Conservation (phyloP, 64 coral and sea anemone species). For the Cladopsammia gracilis region DNA sequence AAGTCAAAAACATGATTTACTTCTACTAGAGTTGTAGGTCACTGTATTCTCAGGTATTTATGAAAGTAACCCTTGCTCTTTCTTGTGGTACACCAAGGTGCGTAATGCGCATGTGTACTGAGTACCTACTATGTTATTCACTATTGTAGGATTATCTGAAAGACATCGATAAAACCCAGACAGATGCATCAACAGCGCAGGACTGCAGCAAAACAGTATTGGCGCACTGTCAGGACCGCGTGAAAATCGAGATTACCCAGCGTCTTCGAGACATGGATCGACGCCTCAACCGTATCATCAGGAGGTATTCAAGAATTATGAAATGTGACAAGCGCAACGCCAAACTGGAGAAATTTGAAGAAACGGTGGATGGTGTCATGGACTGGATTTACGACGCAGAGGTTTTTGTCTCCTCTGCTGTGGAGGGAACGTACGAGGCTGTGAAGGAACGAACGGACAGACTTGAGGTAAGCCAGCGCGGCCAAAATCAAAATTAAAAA, state of each 20-base stretch:
- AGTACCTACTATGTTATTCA: background rate
- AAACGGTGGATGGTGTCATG: conserved; percentile 89
- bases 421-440: conserved; percentile 79
- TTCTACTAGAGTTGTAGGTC: no score
- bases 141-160: conserved; percentile 79
- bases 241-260: conserved; percentile 80
- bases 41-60: no score
- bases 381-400: conserved; percentile 95
- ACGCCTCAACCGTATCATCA: conserved; percentile 85
- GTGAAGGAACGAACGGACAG: conserved; percentile 65
- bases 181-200: conserved; percentile 66
- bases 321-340: conserved; percentile 90
- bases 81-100: background rate
- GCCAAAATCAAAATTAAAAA: no score
- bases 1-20: no score
- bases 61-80: background rate
- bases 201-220: conserved; percentile 81
- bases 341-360: conserved; percentile 90
- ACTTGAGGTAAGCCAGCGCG: conserved; percentile 43
- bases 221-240: conserved; percentile 69
- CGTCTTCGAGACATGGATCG: conserved; percentile 73
- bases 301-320: conserved; percentile 89
- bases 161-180: conserved; percentile 82
- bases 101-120: no score
- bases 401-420: conserved; percentile 59